Evolutionary conservation across 1,140 invertebrate species (phyloP).

Genomic region (Drosophila varians): DNA sequence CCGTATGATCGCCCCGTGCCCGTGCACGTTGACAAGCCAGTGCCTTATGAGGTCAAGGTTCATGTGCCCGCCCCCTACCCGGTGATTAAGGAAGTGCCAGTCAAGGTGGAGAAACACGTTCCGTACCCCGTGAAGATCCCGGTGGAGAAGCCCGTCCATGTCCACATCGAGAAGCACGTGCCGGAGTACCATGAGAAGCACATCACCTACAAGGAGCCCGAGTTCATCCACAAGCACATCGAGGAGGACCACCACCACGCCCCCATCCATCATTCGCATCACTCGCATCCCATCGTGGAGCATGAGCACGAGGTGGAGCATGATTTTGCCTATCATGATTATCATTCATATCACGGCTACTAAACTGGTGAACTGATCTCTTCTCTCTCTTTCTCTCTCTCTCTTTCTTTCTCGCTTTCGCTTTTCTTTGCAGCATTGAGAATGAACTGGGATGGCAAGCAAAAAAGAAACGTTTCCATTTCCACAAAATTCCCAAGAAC

Average conservation of each 20-base stretch:
- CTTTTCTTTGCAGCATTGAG: conserved; percentile 77
- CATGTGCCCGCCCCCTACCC: conserved; percentile 85
- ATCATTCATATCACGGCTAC: conserved; percentile 75
- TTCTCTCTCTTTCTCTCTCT: conserved; percentile 51
- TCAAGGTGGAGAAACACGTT: conserved; percentile 85
- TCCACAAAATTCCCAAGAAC: conserved; percentile 29
- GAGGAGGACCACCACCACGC: conserved; percentile 74
- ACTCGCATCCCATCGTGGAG: conserved; percentile 70
- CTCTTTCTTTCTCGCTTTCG: conserved; percentile 54
- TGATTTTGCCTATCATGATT: conserved; percentile 76
- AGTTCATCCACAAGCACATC: conserved; percentile 78
- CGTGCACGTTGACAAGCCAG: conserved; percentile 86
- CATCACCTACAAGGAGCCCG: conserved; percentile 78
- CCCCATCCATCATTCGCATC: conserved; percentile 61
- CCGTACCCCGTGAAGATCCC: conserved; percentile 86
- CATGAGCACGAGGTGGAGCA: conserved; percentile 78
- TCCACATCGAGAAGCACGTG: conserved; percentile 83
- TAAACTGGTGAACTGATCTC: conserved; percentile 70
- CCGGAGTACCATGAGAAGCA: conserved; percentile 81
- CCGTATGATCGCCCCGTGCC: conserved; percentile 86
- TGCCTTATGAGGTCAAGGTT: conserved; percentile 86
- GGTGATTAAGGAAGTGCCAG: conserved; percentile 84
- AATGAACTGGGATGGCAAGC: conserved; percentile 61
- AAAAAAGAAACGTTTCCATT: conserved; percentile 24
- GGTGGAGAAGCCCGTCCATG: conserved; percentile 84